Base-by-base conservation (phyloP, 2,113 vertebrate genomes). In the Syngnathoides biaculeatus region DNA sequence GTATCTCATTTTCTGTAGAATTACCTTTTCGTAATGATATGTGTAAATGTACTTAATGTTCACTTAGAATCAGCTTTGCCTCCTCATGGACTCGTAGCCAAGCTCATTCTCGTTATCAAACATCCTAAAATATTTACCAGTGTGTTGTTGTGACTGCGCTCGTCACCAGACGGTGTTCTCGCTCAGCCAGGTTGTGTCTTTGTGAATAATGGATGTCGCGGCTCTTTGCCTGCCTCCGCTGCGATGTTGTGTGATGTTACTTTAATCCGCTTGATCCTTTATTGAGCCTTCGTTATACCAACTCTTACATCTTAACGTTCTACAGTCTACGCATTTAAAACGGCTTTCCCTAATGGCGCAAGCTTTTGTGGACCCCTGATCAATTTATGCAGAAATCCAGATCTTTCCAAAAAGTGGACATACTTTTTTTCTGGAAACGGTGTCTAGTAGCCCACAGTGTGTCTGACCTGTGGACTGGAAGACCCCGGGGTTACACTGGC, bases 381-480 rank as follows among this genome's bases (percentile, higher is more conserved):
- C 57, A 52, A 43, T 27, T 4, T 12, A 24, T 64, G 7, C 35
- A 47, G 24, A 57, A 47, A 47, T 19, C 45, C 14, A 47, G 45
- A 5, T 47, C 45, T 5, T 17, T 47, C 45, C 17, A 47, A 19
- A 47, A 15, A 4, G 48, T 50, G 20, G 2, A n/a, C 48, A 50
- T 50, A 52, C 11, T 12, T 42, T 42, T 40, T 40, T 42, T 12
- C 40, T 42, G 1, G 40, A 11, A 42, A 42, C 40, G 12, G 19
- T 22, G 2, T 0, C 39, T 38, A 70, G 22, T 8, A 57, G 38
- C 47, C 38, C 42, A 59, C 48, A 14, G 22, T 10, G 73, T 13
- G 24, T 69, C 93, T 86, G 26, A 99, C 97, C 97, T 93, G 97
- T 97, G 24, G 96, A 98, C 91, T 98, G 97, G 90, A 98, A 98